These are phyloP conservation scores for Melanotaenia duboulayi DNA, from an alignment of 2,113 vertebrate species.

Conservation along the genomic window DNA sequence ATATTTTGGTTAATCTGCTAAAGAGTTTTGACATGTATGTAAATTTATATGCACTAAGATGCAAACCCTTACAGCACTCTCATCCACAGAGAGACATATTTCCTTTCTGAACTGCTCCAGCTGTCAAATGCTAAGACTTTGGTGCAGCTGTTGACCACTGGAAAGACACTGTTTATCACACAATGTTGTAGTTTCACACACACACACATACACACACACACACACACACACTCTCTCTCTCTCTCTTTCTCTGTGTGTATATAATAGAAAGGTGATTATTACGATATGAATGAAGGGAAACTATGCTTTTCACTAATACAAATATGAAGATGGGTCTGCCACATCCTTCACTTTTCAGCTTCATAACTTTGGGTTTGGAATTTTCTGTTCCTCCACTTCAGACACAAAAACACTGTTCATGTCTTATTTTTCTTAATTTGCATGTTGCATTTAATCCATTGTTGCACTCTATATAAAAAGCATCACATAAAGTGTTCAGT, in stretches of 20 bases:
- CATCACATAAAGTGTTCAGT: slow-evolving; percentile 22
- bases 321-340: neutral
- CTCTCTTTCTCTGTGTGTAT: slow-evolving; percentile 8
- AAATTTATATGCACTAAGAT: neutral
- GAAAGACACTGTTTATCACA: slow-evolving; percentile 35
- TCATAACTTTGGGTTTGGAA: neutral
- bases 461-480: slow-evolving; percentile 2
- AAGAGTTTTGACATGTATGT: neutral
- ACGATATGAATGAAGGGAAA: neutral
- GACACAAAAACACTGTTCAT: neutral
- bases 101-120: slow-evolving; percentile 16
- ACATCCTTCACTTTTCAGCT: neutral
- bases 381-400: slow-evolving; percentile 3
- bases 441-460: slow-evolving; percentile 23
- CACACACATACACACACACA: slow-evolving; percentile 31
- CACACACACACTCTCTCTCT: slow-evolving; percentile 14
- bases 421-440: slow-evolving; percentile 33
- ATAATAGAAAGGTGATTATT: neutral
- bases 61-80: neutral
- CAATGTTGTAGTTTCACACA: slow-evolving; percentile 13
- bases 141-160: slow-evolving; percentile 59
- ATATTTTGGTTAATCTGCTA: neutral
- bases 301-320: neutral
- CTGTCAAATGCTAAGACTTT: slow-evolving; percentile 54
- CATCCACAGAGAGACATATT: neutral